Base-by-base conservation (phyloP, 2,113 vertebrate genomes). In the Jaculus jaculus region DNA sequence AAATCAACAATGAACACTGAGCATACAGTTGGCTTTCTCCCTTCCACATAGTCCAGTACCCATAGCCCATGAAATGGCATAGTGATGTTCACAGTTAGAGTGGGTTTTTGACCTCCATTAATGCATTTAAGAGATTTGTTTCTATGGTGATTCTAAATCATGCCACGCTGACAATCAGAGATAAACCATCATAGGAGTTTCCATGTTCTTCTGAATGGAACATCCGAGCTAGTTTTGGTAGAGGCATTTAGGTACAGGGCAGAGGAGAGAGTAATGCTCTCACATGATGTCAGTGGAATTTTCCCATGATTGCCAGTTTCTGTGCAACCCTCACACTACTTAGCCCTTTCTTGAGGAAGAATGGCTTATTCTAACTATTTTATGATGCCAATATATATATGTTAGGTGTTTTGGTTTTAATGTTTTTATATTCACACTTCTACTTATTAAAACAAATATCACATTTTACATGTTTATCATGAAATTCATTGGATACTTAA, bases 231-330 rank as follows among this genome's bases (percentile, higher is more conserved):
- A 37, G 4, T 21, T 81, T 78, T 42, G n/a, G 2, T 68, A 34
- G 7, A 0, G 10, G 32, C 12, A 69, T 10, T 16, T 16, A 20
- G 23, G 7, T 30, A 1, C 0, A 15, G 34, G 32, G 2, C 21
- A 74, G 28, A 42, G 2, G 11, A 9, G 39, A 16, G n/a, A 28
- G 18, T 6, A 6, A 1, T 3, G 11, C 7, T n/a, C 28, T 69
- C 17, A 66, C 28, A 24, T 11, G 7, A 74, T 15, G 51, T 63
- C 34, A 17, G 5, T 2, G 39, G 13, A 12, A 23, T 28, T 39
- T 11, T 8, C 39, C 32, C 30, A 42, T 47, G 13, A 20, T 32
- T 18, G 2, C 3, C 26, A 28, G 34, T n/a, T 91, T 71, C 18
- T 47, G 10, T 18, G 47, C 30, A 34, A 21, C 68, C 32, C 13